Conservation (phyloP, 2,113 vertebrate species). For the Ranitomeya variabilis region DNA sequence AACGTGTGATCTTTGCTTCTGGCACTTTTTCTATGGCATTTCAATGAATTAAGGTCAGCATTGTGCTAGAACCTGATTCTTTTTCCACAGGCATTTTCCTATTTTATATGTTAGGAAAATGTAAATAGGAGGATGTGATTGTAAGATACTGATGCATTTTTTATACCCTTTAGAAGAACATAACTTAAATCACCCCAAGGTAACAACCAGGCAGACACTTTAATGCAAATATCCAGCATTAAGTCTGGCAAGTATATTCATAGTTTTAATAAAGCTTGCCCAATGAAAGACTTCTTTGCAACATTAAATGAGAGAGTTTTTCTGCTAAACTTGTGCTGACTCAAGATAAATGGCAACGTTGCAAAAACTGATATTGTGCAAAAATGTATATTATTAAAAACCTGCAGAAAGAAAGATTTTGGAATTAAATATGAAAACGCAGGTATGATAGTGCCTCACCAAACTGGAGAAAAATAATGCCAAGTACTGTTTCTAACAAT, state of each 20-base stretch:
- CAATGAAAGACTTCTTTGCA: conserved; percentile 56
- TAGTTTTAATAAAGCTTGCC: conserved; percentile 57
- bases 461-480: background rate
- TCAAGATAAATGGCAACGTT: conserved; percentile 46
- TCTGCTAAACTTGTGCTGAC: conserved; percentile 49
- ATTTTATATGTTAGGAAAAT: conserved; percentile 55
- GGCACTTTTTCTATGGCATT: conserved; percentile 40
- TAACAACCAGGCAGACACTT: conserved; percentile 57
- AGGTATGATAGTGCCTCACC: background rate
- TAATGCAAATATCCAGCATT: conserved; percentile 57
- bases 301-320: conserved; percentile 52
- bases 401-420: background rate
- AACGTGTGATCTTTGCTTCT: conserved; percentile 27
- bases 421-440: background rate
- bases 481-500: background rate
- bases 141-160: conserved; percentile 55
- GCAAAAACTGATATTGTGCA: conserved; percentile 38
- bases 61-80: conserved; percentile 42
- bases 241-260: conserved; percentile 58
- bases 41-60: conserved; percentile 51
- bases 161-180: conserved; percentile 56
- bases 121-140: conserved; percentile 57
- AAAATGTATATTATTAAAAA: conserved; percentile 39
- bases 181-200: conserved; percentile 58
- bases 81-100: conserved; percentile 46